phyloP scores from a whole-genome alignment of 1,140 invertebrate genomes.

The Dolichoris vasculosae region DNA sequence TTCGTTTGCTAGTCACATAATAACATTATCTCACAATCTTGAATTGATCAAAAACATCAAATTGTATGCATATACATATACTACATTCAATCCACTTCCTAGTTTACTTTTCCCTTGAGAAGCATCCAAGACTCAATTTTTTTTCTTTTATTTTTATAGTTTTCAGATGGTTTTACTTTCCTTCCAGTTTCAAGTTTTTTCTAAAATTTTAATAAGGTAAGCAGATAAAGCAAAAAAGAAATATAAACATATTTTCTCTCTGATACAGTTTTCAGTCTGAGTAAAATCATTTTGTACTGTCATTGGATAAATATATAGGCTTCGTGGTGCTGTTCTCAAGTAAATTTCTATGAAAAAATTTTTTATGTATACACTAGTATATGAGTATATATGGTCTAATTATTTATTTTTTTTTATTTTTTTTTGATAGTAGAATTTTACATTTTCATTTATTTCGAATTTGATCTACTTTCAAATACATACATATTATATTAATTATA shows the following conservation, averaged over 20 bases:
- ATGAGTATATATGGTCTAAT: neutral
- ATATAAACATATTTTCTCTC: neutral
- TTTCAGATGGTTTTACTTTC: neutral
- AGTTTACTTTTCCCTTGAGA: neutral
- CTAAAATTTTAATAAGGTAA: conserved; percentile 57
- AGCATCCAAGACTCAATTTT: conserved; percentile 47
- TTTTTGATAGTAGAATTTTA: neutral
- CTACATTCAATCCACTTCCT: neutral
- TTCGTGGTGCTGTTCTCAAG: neutral
- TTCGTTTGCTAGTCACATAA: no score
- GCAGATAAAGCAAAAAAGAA: neutral
- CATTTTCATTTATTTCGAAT: neutral
- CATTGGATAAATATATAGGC: neutral
- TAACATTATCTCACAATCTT: neutral
- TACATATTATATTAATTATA: neutral
- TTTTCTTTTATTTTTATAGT: conserved; percentile 28
- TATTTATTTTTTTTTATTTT: no score
- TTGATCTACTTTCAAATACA: neutral
- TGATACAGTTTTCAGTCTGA: neutral
- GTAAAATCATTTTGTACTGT: neutral
- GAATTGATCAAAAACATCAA: neutral
- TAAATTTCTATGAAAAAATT: neutral
- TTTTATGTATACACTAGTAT: no score
- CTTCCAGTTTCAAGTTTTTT: conserved; percentile 44
- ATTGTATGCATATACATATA: neutral